phyloP scores from a whole-genome alignment of 1,140 invertebrate species.

The Drosophila yakuba region DNA sequence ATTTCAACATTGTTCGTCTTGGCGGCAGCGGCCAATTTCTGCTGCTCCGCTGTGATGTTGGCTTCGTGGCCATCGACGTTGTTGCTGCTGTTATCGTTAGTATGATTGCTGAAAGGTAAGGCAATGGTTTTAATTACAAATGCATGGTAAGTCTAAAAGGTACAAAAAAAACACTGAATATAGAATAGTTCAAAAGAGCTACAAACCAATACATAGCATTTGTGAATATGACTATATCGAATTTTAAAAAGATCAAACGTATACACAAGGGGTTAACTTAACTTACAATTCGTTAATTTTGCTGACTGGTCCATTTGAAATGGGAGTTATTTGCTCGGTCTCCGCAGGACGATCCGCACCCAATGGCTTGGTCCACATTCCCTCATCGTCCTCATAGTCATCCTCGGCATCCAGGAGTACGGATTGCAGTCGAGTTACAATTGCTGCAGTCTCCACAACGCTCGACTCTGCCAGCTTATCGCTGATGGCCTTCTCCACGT shows the following conservation, averaged over 20 bases:
- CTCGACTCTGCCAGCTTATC: constrained; percentile 54
- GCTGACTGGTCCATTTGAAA: constrained; percentile 63
- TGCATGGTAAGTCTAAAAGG: neutral
- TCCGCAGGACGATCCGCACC: constrained; percentile 47
- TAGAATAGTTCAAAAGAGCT: no score
- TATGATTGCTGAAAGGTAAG: constrained; percentile 56
- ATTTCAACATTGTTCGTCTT: constrained; percentile 64
- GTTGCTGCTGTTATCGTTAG: constrained; percentile 69
- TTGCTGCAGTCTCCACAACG: constrained; percentile 48
- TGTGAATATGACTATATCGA: no score
- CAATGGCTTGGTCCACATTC: constrained; percentile 82
- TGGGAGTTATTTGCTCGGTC: constrained; percentile 30
- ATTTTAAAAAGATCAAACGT: no score
- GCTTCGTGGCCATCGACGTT: constrained; percentile 34
- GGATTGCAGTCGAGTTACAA: constrained; percentile 71
- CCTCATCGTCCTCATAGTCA: constrained; percentile 81
- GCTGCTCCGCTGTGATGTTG: constrained; percentile 52
- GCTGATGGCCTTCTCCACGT: constrained; percentile 72
- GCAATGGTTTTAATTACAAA: neutral
- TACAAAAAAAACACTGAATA: neutral
- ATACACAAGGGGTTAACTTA: no score
- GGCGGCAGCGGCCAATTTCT: constrained; percentile 45
- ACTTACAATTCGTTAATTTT: constrained; percentile 72
- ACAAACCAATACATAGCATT: no score
- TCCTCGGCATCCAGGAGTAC: constrained; percentile 75